Percentiles rank a stretch among this genome's conserved stretches.
These are phyloP conservation scores for Gallinago nigripennis DNA, from an alignment of 2,797 vertebrate genomes.

Conservation along the genomic window DNA sequence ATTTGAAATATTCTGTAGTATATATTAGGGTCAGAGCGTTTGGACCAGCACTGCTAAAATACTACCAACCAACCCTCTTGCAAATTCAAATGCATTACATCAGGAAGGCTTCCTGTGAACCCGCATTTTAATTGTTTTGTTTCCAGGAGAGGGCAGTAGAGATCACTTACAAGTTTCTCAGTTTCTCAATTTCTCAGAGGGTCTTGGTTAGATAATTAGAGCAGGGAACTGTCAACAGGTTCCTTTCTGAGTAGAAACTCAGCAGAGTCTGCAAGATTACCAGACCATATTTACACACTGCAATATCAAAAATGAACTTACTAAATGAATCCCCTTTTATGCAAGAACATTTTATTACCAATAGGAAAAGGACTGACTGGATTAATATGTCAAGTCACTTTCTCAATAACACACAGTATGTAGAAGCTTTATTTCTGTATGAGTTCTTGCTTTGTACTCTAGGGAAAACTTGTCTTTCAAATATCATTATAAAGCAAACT, in stretches of 20 bases:
- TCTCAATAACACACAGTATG: not conserved
- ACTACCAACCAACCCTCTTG: not conserved
- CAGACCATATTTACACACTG: not conserved
- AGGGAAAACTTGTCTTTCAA: not conserved
- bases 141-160: conserved; percentile 62
- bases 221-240: not conserved
- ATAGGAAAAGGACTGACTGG: not conserved
- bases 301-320: not conserved
- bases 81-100: accelerated
- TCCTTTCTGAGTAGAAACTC: not conserved
- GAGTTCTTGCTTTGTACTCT: not conserved
- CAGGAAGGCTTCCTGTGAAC: accelerated
- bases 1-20: not conserved
- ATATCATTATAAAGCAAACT: not conserved
- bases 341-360: not conserved
- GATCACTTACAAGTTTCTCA: not conserved
- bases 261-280: not conserved
- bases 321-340: not conserved
- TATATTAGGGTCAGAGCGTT: not conserved
- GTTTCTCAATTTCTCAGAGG: not conserved
- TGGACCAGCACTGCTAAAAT: not conserved
- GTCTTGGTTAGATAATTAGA: not conserved
- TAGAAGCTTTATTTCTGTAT: not conserved
- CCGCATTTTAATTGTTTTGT: not conserved
- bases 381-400: not conserved